Evolutionary conservation across 1,140 invertebrate genomes (phyloP), one percentile per base, ranked within the genome.

Genomic region (Octopus bimaculoides): DNA sequence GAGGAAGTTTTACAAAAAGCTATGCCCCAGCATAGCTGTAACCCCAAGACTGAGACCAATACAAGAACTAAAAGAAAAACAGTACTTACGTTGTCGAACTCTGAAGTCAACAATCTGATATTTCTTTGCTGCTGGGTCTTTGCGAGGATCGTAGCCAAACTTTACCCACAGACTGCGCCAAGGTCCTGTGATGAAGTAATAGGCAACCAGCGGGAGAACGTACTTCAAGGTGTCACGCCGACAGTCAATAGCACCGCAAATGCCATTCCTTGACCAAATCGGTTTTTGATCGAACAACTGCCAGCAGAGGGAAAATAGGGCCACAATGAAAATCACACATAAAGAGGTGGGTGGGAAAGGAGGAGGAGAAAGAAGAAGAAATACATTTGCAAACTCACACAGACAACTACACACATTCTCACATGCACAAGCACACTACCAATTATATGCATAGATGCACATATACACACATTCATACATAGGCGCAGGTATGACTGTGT

Each of bases 91-190:
- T 82, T 93, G 91, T 87, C 95, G 92, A 54, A 96, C 89, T 83
- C 96, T 92, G 87, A 95, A 97, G 90, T 97, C 96, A 53, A 98
- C 91, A 12, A 93, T 94, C 90, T 98, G 96, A 89, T 96, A 97
- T 73, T 93, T 93, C 83, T 94, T 93, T 53, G 95, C 92, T 4
- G 91, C 87, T n/a, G 94, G 93, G 83, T 96, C 93, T 85, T 93
- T 94, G 71, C 94, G 91, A 0, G 96, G 96, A 91, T 98, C 95
- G 85, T 96, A 97, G 0, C 96, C 96, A 85, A 94, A 93, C 86
- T 91, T 93, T 0, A 96, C 93, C 94, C 96, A 98, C 86, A 95
- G 92, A 75, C 93, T 93, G 78, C 95, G 91, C 95, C 96, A 99
- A 0, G 97, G 97, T 0, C 97, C 97, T 83, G 93, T 94, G 14